phyloP scores from a whole-genome alignment of 2,797 vertebrate species.

The Microcaecilia unicolor region DNA sequence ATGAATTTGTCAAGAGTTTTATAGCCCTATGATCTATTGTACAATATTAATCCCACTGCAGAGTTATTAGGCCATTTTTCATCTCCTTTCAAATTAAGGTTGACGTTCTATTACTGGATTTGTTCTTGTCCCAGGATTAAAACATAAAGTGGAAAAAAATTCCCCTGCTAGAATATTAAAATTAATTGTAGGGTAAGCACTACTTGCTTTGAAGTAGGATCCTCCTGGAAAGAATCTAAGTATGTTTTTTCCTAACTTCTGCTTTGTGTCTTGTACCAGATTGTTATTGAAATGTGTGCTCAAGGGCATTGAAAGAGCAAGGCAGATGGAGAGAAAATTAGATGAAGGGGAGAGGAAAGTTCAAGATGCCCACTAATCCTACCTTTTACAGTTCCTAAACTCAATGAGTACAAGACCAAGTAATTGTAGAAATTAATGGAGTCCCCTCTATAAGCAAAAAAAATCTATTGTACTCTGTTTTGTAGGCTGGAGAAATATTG shows the following conservation, averaged over 20 bases:
- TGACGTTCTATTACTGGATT: conserved; percentile 43
- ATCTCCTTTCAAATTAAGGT: conserved; percentile 49
- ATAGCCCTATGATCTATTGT: conserved; percentile 36
- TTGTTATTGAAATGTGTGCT: not conserved
- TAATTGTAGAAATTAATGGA: too few species aligned
- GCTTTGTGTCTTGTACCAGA: conserved; percentile 10
- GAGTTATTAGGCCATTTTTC: conserved; percentile 55
- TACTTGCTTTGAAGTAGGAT: conserved; percentile 28
- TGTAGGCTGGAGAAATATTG: too few species aligned
- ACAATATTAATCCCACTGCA: conserved; percentile 37
- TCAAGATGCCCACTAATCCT: too few species aligned
- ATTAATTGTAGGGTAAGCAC: conserved; percentile 43
- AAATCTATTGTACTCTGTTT: too few species aligned
- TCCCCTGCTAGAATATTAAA: conserved; percentile 39
- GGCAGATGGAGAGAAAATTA: not conserved
- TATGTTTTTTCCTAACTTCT: conserved; percentile 25
- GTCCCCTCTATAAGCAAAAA: too few species aligned
- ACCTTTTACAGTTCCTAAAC: too few species aligned
- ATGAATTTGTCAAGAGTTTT: conserved; percentile 52
- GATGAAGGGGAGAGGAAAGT: too few species aligned
- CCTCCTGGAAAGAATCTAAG: conserved; percentile 15
- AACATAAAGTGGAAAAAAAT: conserved; percentile 36
- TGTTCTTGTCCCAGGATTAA: conserved; percentile 45
- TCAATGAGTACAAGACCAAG: too few species aligned
- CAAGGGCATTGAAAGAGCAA: not conserved